phyloP scores from a whole-genome alignment of 2,113 vertebrate genomes.

The Dermatemys mawii region DNA sequence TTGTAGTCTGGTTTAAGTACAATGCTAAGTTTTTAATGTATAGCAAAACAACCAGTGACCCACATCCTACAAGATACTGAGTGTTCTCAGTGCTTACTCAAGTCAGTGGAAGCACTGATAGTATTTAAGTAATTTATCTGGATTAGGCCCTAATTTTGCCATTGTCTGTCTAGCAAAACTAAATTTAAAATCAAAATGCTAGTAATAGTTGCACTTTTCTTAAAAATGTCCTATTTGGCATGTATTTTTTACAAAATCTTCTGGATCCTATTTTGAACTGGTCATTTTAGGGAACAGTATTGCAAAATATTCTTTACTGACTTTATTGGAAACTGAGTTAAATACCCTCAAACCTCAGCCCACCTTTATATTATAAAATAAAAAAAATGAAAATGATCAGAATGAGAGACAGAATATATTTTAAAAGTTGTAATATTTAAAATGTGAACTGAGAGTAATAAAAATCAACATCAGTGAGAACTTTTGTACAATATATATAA shows the following conservation, averaged over 20 bases:
- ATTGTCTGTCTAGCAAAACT: background rate
- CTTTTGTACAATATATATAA: background rate
- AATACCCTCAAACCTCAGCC: background rate
- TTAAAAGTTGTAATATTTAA: background rate
- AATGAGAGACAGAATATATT: background rate
- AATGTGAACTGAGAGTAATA: background rate
- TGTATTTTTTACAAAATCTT: background rate
- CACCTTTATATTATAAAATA: background rate
- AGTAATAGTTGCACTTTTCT: background rate
- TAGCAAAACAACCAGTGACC: background rate
- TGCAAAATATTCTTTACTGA: background rate
- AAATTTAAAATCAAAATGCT: accelerated
- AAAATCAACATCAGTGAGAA: background rate
- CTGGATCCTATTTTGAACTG: background rate
- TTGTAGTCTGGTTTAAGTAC: background rate
- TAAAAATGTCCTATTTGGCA: background rate
- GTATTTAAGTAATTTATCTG: background rate
- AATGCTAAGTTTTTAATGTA: background rate
- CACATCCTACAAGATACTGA: background rate
- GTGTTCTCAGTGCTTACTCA: background rate
- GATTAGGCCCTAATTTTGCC: background rate
- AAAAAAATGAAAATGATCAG: background rate
- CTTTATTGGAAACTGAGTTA: background rate
- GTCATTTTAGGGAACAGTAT: background rate
- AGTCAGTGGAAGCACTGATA: background rate